phyloP scores from a whole-genome alignment of 92 coral and sea anemone genomes.

The Nematostella vectensis region DNA sequence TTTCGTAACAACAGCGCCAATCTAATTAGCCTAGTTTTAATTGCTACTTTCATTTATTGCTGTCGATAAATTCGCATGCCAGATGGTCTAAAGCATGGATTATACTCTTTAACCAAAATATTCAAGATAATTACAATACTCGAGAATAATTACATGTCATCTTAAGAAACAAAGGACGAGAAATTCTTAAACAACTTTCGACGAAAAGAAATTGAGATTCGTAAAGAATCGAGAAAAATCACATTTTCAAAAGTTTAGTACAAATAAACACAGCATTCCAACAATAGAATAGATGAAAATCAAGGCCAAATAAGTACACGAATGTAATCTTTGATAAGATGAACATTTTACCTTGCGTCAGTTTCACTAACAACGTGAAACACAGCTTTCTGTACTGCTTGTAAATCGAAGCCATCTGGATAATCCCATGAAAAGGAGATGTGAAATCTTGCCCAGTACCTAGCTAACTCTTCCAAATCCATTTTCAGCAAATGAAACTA shows the following conservation, averaged over 20 bases:
- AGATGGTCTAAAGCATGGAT: too few species aligned
- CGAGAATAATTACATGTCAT: too few species aligned
- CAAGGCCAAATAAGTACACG: too few species aligned
- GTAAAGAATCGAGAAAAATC: not conserved
- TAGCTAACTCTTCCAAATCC: slow-evolving; percentile 75
- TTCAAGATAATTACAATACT: too few species aligned
- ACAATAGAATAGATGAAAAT: too few species aligned
- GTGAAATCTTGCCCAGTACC: slow-evolving; percentile 86
- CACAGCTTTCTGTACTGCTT: slow-evolving; percentile 71
- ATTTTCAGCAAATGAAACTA: slow-evolving; percentile 17
- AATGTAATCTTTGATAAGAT: too few species aligned
- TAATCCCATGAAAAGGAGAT: slow-evolving; percentile 86
- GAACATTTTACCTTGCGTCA: slow-evolving; percentile 64
- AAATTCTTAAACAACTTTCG: not conserved
- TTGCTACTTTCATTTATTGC: too few species aligned
- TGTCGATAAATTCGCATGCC: too few species aligned
- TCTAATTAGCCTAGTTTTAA: too few species aligned
- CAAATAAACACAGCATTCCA: too few species aligned
- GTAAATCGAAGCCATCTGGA: slow-evolving; percentile 74
- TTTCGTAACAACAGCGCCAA: too few species aligned
- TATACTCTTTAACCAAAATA: too few species aligned
- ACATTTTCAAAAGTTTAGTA: not conserved
- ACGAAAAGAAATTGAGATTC: not conserved
- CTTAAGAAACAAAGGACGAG: not conserved
- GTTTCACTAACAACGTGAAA: slow-evolving; percentile 79